Evolutionary conservation across 37 sponge, comb jelly and placozoan genomes (phyloP), one percentile per base, ranked within the genome.

Genomic region (Bolinopsis microptera): DNA sequence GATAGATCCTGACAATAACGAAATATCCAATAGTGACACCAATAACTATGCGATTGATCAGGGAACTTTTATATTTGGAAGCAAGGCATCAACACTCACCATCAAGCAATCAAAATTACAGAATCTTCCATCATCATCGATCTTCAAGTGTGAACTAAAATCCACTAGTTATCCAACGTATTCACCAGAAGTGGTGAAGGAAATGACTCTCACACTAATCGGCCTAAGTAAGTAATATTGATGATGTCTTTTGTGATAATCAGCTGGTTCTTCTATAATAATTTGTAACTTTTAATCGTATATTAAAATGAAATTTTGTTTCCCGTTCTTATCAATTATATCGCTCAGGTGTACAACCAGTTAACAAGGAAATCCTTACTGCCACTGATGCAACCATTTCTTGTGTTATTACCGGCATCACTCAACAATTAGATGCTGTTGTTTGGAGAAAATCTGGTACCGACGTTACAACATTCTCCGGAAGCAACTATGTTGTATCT

Each of bases 321-420:
- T n/a, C n/a, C n/a, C n/a, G n/a, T n/a, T n/a, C n/a, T n/a, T n/a
- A n/a, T n/a, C n/a, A n/a, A n/a, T n/a, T n/a, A n/a, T n/a, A n/a
- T n/a, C n/a, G n/a, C 33, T 13, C 80, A 77, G 80, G 33, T 32
- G 35, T 77, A 3, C 0, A 2, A 32, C 28, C 80, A 32, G 33
- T 32, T 22, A 32, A 34, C 80, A 77, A 77, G 21, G 80, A 77
- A 32, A 34, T 77, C 1, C 35, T 34, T 8, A 32, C 34, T 2
- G 36, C 35, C 33, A 35, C 80, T 13, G 36, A 28, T 35, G 35
- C 35, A 28, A 77, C 33, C 3, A 35, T 77, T 16, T 22, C 80
- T 18, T 77, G 80, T 77, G 32, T 32, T 13, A 34, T 77, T 3
- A 35, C 35, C 33, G 80, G 80, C 36, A 77, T 77, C 80, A 77